Base-by-base conservation (phyloP, 2,888 invertebrate species). In the Malachius bipustulatus region DNA sequence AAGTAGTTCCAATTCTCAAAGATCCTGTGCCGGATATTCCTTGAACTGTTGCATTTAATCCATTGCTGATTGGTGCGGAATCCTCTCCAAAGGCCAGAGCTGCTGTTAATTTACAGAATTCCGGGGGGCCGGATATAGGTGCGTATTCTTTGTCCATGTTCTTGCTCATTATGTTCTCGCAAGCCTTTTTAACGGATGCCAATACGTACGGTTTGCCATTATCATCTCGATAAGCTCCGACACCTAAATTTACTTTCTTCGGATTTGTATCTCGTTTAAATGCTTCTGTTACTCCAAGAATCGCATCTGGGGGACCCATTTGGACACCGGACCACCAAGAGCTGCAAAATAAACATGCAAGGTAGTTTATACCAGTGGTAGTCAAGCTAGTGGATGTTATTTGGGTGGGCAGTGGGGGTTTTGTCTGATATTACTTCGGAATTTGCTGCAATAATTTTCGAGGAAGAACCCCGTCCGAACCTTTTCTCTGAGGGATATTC, bases 261-360 rank as follows among this genome's bases (percentile, higher is more conserved):
- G 90, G 77, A 60, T 90, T 83, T 2, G 71, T 67, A 60, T 98
- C 97, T 41, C 69, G 75, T 60, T 90, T 96, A 65, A 71, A 98
- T 1, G 97, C 97, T 62, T 99, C 98, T 1, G 94, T 87, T 27
- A 98, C 84, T 24, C 98, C 98, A 32, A 99, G 69, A 66, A 99
- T 99, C 14, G 89, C 87, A 70, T 97, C 97, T 3, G 97, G 97
- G 11, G 97, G 97, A 3, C 96, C 97, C 89, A 94, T 87, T 59
- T 81, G 76, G 4, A 97, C 93, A 58, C 83, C 75, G 38, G 75
- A 64, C 82, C 88, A 91, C 81, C 82, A 88, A 48, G 82, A 77
- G 56, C 88, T 87, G 47, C 6, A 55, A 60, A 34, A 38, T n/a
- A n/a, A n/a, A n/a, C n/a, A n/a, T n/a, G n/a, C n/a, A n/a, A n/a